A percentile compares a stretch with the other conserved stretches of the same genome.
These are phyloP conservation scores for Phylloscopus trochilus DNA, from an alignment of 2,113 vertebrate species.

Conservation along the genomic window DNA sequence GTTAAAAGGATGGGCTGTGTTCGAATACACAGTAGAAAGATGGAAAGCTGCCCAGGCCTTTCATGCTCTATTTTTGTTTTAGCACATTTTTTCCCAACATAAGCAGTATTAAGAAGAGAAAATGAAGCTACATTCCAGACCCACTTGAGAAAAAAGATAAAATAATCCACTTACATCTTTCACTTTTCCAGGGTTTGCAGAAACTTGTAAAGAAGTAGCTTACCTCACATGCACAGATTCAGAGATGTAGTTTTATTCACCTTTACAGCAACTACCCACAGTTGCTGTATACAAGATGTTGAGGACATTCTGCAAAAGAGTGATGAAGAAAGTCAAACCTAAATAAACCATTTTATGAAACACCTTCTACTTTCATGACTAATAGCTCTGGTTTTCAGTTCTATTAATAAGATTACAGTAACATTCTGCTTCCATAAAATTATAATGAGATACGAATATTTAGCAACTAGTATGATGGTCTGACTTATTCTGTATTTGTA, in stretches of 20 bases:
- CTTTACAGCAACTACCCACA: neutral
- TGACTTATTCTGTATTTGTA: neutral
- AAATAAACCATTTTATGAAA: neutral
- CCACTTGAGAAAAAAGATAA: neutral
- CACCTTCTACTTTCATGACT: neutral
- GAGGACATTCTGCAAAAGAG: neutral
- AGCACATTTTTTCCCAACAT: neutral
- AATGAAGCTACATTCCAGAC: neutral
- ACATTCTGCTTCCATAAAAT: neutral
- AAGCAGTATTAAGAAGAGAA: neutral
- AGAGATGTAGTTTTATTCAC: neutral
- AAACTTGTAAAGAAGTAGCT: neutral
- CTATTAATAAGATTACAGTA: neutral
- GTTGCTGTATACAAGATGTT: neutral
- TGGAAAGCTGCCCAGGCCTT: neutral
- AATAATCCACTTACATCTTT: neutral
- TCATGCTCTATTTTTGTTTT: neutral
- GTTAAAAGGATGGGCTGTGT: neutral
- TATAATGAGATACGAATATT: neutral
- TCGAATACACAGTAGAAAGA: neutral
- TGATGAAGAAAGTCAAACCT: neutral
- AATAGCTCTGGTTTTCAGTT: neutral
- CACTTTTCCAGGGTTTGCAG: neutral
- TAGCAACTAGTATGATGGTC: neutral
- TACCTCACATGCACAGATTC: neutral